Evolutionary conservation across 2,888 invertebrate genomes (phyloP).

Genomic region (Aphrophora alni): DNA sequence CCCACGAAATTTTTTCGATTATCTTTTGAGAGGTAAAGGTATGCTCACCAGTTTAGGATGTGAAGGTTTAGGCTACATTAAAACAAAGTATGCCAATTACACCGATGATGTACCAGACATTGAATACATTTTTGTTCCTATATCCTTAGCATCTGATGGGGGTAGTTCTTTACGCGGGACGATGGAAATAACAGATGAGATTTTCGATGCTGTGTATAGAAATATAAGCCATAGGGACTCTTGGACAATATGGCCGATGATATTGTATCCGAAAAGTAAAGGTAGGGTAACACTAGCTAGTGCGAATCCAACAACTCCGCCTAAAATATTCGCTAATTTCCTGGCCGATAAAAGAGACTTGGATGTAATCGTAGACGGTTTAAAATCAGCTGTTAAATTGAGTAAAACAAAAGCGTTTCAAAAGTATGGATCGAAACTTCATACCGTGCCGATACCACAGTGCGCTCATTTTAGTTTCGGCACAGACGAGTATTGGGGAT

Average conservation of each 20-base stretch:
- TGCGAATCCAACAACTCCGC: slow-evolving; percentile 46
- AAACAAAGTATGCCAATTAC: slow-evolving; percentile 55
- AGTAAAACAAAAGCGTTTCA: slow-evolving; percentile 51
- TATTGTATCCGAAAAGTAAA: slow-evolving; percentile 50
- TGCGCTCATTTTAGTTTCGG: slow-evolving; percentile 57
- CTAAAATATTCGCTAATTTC: slow-evolving; percentile 48
- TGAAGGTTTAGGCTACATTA: slow-evolving; percentile 59
- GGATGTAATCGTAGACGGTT: slow-evolving; percentile 47
- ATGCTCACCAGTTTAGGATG: slow-evolving; percentile 58
- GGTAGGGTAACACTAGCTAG: slow-evolving; percentile 48
- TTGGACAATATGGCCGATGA: slow-evolving; percentile 51
- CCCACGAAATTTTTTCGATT: slow-evolving; percentile 38
- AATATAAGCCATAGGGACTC: slow-evolving; percentile 51
- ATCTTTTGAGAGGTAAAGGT: slow-evolving; percentile 47
- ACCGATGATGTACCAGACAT: slow-evolving; percentile 54
- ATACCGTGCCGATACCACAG: slow-evolving; percentile 62
- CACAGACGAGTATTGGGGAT: slow-evolving; percentile 61
- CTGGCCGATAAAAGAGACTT: slow-evolving; percentile 45
- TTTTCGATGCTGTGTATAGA: slow-evolving; percentile 53
- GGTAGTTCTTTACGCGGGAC: slow-evolving; percentile 48
- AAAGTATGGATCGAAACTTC: slow-evolving; percentile 55
- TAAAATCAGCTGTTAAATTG: slow-evolving; percentile 50
- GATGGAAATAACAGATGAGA: slow-evolving; percentile 50
- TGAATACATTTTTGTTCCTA: slow-evolving; percentile 51
- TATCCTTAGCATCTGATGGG: slow-evolving; percentile 47